Evolutionary conservation across 2,888 invertebrate genomes (phyloP), one percentile per base, ranked within the genome.

Genomic region (Eulithis testata): DNA sequence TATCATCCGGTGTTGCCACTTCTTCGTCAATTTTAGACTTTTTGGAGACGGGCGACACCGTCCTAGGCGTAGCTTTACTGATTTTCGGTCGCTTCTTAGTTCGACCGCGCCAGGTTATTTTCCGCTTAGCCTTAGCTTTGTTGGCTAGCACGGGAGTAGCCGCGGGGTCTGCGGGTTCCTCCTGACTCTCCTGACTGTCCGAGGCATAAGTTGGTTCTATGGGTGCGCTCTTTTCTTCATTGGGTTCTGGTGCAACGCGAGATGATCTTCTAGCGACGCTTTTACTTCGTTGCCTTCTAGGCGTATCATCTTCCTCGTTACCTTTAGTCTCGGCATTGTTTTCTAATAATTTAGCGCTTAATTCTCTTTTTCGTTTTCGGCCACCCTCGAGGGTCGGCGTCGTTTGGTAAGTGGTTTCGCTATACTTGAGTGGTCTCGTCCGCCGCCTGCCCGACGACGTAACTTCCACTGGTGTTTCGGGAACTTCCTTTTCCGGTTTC

Each of bases 391-490:
- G 68, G 0, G 79, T 81, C 0, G 93, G 90, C 1, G 91, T 90
- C 0, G 93, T 91, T 73, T 94, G 94, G 76, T 94, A 95, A 0
- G 95, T 95, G 6, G 94, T 94, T 82, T 95, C 95, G 71, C 95
- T 95, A 76, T 94, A 95, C 78, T 95, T 95, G 65, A 94, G 91
- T 0, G 95, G 95, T 60, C 95, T 86, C 37, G 95, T 95, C 63
- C 95, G 88, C 81, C 94, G 92, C 63, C 95, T 86, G 4, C 95
- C 95, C 0, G 95, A 95, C 0, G 95, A 95, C 0, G 95, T 95
- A 0, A 95, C 90, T 84, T 95, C 95, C 5, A 91, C 80, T 1
- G 87, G 81, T 45, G 87, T 81, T 59, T 92, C 88, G 7, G 77
- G 64, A 3, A 65, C 66, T 59, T 83, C 81, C 49, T 78, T 74